Evolutionary conservation across 2,113 vertebrate species (phyloP), one percentile per base, ranked within the genome.

Genomic region (Gnathonemus longibarbis): DNA sequence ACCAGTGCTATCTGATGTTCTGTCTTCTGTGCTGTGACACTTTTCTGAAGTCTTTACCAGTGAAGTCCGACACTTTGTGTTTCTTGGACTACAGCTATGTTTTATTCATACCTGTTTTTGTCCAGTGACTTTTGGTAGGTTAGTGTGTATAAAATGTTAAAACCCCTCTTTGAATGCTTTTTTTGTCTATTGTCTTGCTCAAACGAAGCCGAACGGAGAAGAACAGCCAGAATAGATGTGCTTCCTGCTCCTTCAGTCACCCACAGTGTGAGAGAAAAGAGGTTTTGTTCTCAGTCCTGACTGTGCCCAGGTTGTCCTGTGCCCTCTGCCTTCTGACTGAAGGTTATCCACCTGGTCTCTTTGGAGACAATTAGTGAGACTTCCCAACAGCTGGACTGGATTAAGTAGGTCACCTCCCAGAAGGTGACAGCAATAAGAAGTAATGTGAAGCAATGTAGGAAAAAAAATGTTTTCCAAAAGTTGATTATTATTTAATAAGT

Each of bases 401-500:
- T 39, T 53, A 50, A 87, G 85, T 7, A 52, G 85, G 85, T 87
- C 50, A 35, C 13, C 49, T 87, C 48, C 11, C 50, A 50, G 49
- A 50, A 35, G 27, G 85, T 5, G 15, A 48, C 80, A 84, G 7
- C 19, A 84, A 48, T 84, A 48, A 7, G 42, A 84, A 84, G 17
- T 42, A n/a, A 52, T 31, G 35, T 24, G 46, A 49, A 87, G 17
- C 52, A 56, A 56, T 56, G 21, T 6, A 56, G 19, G 52, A 87
- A 87, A n/a, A 87, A 27, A 31, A 10, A 15, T 2, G 19, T 35
- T 56, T 50, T 53, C 11, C 15, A 35, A 50, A 87, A 48, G 27
- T 24, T 87, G 48, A 87, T 53, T 50, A 87, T 87, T 87, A 87
- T 87, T 56, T 56, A 31, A 87, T 53, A 52, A 87, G 85, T 17